These are phyloP conservation scores for Epizoanthus rinbou DNA, from an alignment of 92 coral and sea anemone genomes.

Conservation along the genomic window DNA sequence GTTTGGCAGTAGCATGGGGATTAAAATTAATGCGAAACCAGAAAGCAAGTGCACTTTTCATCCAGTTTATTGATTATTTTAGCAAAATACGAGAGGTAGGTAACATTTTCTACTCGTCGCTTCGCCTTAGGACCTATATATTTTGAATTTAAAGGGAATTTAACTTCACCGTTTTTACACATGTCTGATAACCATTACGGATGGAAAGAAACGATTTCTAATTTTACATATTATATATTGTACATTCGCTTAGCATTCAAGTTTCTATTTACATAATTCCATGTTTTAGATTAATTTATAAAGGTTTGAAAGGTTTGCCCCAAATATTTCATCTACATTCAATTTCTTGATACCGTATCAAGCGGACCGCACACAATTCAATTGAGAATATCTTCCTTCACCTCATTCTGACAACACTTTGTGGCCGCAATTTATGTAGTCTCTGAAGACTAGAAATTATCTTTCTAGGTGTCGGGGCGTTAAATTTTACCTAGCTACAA, in stretches of 20 bases:
- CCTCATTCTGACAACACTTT: background rate
- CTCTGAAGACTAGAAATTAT: background rate
- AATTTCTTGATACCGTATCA: background rate
- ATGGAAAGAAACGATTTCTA: background rate
- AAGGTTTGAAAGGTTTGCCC: constrained; percentile 24
- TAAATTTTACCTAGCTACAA: constrained; percentile 9
- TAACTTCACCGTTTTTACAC: background rate
- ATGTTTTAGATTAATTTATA: constrained; percentile 36
- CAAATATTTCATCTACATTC: constrained; percentile 8
- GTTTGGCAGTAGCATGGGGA: background rate
- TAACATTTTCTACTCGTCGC: background rate
- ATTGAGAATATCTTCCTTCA: constrained; percentile 7
- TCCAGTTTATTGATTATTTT: constrained; percentile 23
- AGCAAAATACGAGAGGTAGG: constrained; percentile 27
- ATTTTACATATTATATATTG: constrained; percentile 39
- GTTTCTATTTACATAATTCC: constrained; percentile 35
- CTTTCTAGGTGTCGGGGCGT: constrained; percentile 11
- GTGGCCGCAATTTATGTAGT: background rate
- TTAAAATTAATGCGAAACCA: background rate
- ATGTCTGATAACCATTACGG: constrained; percentile 8
- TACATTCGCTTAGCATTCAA: constrained; percentile 36
- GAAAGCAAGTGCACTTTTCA: background rate
- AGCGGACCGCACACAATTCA: background rate
- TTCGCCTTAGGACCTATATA: background rate
- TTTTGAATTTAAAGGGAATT: background rate